phyloP scores from a whole-genome alignment of 2,113 vertebrate species.

The Oryzias woworae region DNA sequence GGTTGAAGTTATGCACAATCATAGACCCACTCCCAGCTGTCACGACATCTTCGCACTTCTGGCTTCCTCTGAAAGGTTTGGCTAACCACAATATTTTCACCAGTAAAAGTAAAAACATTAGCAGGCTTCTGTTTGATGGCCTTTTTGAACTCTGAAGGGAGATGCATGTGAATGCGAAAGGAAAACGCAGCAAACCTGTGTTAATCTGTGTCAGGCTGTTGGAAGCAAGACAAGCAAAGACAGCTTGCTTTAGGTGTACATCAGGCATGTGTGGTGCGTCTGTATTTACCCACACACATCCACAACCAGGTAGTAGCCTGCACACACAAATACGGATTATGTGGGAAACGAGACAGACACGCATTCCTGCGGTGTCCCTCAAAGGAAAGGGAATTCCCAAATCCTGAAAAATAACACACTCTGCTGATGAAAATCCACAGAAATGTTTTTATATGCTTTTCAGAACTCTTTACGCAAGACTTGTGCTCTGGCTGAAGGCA shows the following conservation, averaged over 20 bases:
- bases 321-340: conserved; percentile 63
- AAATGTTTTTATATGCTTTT: conserved; percentile 73
- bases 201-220: neutral
- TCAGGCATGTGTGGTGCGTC: conserved; percentile 36
- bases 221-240: conserved; percentile 74
- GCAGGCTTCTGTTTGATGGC: conserved; percentile 34
- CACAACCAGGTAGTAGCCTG: conserved; percentile 49
- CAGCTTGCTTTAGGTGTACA: conserved; percentile 67
- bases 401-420: conserved; percentile 67
- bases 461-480: conserved; percentile 36
- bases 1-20: conserved; percentile 58
- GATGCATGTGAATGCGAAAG: conserved; percentile 21
- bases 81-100: conserved; percentile 64
- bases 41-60: conserved; percentile 37
- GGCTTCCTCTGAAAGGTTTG: conserved; percentile 51
- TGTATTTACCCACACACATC: conserved; percentile 33
- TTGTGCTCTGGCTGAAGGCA: conserved; percentile 35
- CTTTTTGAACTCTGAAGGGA: conserved; percentile 44
- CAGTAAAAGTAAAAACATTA: conserved; percentile 63
- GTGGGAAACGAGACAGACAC: conserved; percentile 79
- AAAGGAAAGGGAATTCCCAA: conserved; percentile 78
- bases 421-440: conserved; percentile 65
- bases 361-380: conserved; percentile 87
- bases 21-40: conserved; percentile 51
- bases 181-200: conserved; percentile 2